Evolutionary conservation across 2,113 vertebrate species (phyloP), one percentile per base, ranked within the genome.

Genomic region (Danionella cerebrum): DNA sequence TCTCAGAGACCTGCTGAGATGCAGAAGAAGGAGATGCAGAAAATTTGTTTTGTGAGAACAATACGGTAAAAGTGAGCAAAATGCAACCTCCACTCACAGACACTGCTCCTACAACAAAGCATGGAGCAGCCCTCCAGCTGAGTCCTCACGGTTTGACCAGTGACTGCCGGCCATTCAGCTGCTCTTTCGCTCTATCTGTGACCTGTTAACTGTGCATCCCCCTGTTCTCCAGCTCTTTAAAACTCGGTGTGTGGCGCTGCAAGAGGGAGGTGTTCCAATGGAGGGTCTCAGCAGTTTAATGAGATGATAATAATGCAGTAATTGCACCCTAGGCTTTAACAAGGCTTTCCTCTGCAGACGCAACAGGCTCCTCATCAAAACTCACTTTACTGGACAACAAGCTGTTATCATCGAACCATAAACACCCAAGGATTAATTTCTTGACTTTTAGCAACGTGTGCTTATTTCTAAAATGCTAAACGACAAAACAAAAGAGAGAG

Each of bases 61-160:
- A n/a, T n/a, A n/a, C n/a, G n/a, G n/a, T n/a, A n/a, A n/a, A n/a
- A n/a, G n/a, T n/a, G n/a, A n/a, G n/a, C n/a, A n/a, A n/a, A n/a
- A n/a, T n/a, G n/a, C n/a, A n/a, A n/a, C n/a, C n/a, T n/a, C n/a
- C n/a, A n/a, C n/a, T n/a, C n/a, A n/a, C n/a, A n/a, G n/a, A n/a
- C n/a, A n/a, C n/a, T n/a, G n/a, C n/a, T n/a, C n/a, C n/a, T n/a
- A n/a, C 66, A 29, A 39, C 29, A 52, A 54, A 51, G 39, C 72
- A 22, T 11, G 3, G 22, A 42, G 19, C 50, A 12, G 45, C 5
- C 47, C 35, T 53, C 70, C 71, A 72, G 72, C 77, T 77, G 80
- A 79, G 70, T 69, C 79, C 71, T 75, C 71, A 83, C 62, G 47
- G 70, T 70, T 39, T 36, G 22, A 79, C 78, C 78, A 79, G 72